Percentiles rank a stretch among this genome's conserved stretches.
Evolutionary conservation across 2,113 vertebrate genomes (phyloP).

Genomic region (Podocnemis expansa): DNA sequence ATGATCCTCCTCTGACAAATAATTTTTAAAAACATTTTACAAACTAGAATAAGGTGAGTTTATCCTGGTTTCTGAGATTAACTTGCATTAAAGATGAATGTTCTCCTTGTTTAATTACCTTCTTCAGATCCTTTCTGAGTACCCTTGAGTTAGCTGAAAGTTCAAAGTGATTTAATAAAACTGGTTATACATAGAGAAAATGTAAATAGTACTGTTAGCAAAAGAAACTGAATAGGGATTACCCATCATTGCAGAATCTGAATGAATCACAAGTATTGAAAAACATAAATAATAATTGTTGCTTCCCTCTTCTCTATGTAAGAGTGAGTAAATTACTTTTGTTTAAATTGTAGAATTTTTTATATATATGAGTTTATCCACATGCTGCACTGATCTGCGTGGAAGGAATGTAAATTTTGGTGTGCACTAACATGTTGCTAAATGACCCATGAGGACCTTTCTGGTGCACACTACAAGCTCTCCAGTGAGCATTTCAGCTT

Average conservation of each 20-base stretch:
- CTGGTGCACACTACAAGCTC: neutral
- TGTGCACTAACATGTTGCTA: neutral
- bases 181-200: neutral
- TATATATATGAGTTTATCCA: neutral
- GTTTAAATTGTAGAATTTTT: neutral
- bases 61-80: neutral
- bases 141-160: neutral
- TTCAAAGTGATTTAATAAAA: neutral
- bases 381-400: neutral
- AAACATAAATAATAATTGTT: neutral
- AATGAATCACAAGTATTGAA: neutral
- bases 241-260: neutral
- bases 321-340: neutral
- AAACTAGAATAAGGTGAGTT: neutral
- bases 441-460: neutral
- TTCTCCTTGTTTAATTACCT: neutral
- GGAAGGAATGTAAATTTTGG: neutral
- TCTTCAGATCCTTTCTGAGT: neutral
- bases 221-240: neutral
- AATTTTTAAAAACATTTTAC: neutral
- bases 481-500: neutral
- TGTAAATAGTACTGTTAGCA: neutral
- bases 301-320: neutral
- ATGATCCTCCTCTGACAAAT: neutral
- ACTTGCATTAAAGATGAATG: neutral